phyloP scores from a whole-genome alignment of 2,113 vertebrate species.

The Phainopepla nitens region DNA sequence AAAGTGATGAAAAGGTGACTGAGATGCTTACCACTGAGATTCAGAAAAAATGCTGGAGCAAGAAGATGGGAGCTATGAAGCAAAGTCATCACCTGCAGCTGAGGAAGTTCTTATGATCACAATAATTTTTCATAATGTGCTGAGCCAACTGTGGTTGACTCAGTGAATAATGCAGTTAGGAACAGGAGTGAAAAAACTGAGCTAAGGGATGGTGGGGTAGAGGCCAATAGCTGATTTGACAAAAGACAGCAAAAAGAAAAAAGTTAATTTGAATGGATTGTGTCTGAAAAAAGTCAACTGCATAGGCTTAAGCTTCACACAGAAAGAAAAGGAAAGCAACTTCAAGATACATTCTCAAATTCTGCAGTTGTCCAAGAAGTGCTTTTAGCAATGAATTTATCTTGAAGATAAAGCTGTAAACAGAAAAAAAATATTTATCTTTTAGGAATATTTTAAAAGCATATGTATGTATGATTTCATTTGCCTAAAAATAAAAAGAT shows the following conservation, averaged over 20 bases:
- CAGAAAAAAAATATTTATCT: background rate
- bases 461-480: background rate
- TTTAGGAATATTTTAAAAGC: background rate
- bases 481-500: background rate
- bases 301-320: background rate
- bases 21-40: background rate
- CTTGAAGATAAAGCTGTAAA: slow-evolving; percentile 2
- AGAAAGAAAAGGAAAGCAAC: background rate
- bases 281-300: background rate
- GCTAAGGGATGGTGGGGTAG: background rate
- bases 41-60: background rate
- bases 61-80: background rate
- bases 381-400: background rate
- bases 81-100: background rate
- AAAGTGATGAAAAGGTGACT: background rate
- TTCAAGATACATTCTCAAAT: background rate
- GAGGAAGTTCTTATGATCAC: background rate
- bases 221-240: background rate
- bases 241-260: background rate
- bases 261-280: background rate
- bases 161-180: background rate
- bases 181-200: background rate
- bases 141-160: background rate
- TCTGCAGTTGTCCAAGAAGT: background rate
- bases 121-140: background rate